Evolutionary conservation across 1,140 invertebrate species (phyloP).

Genomic region (Pogonomyrmex barbatus): DNA sequence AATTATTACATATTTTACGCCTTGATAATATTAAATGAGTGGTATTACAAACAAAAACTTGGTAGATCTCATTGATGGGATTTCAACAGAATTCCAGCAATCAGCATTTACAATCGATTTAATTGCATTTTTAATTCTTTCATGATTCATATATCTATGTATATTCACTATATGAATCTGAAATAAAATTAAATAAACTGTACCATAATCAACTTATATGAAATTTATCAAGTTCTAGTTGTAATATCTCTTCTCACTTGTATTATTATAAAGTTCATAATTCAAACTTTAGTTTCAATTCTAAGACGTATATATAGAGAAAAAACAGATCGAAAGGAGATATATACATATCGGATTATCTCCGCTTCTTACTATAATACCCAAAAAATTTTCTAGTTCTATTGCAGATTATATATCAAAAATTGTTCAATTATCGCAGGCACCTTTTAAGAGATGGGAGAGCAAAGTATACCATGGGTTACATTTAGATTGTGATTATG

Average conservation of each 20-base stretch:
- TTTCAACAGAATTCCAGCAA: not conserved
- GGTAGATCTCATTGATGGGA: not conserved
- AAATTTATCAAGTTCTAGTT: conserved; percentile 55
- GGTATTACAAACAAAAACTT: conserved; percentile 39
- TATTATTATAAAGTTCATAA: conserved; percentile 16
- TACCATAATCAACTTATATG: not conserved
- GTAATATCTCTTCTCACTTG: conserved; percentile 40
- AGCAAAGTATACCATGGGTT: not conserved
- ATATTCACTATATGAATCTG: not conserved
- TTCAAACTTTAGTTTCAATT: conserved; percentile 32
- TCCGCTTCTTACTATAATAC: conserved; percentile 28
- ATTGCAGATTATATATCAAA: conserved; percentile 44
- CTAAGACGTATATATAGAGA: conserved; percentile 20
- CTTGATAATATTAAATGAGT: conserved; percentile 12
- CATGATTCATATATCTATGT: not conserved
- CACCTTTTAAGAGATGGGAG: conserved; percentile 29
- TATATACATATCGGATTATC: conserved; percentile 27
- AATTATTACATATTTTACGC: conserved; percentile 3
- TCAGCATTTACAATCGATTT: conserved; percentile 25
- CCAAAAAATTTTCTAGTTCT: conserved; percentile 34
- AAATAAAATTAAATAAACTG: conserved; percentile 28
- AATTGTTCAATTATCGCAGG: conserved; percentile 37
- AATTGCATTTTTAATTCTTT: conserved; percentile 3
- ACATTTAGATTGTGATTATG: conserved; percentile 14
- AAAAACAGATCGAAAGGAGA: conserved; percentile 33